phyloP scores from a whole-genome alignment of 2,888 invertebrate genomes.

The Pilophorus perplexus region DNA sequence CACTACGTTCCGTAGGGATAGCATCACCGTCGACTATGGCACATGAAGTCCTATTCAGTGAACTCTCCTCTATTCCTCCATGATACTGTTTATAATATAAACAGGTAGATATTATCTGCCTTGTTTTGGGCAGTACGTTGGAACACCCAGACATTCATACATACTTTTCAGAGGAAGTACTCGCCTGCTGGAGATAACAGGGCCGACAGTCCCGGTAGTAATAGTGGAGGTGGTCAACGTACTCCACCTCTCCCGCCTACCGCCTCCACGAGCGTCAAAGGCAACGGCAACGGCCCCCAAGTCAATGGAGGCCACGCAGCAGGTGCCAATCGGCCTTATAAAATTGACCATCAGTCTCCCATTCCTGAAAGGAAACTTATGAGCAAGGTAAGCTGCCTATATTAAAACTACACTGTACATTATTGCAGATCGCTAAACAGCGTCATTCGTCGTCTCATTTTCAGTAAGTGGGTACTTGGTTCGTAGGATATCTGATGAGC shows the following conservation, averaged over 20 bases:
- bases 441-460: too few relatives aligned
- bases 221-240: conserved; percentile 50
- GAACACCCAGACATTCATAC: not conserved
- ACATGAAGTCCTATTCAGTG: too few relatives aligned
- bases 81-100: too few relatives aligned
- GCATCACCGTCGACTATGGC: too few relatives aligned
- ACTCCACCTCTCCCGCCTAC: conserved; percentile 58
- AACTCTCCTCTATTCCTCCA: too few relatives aligned
- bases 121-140: too few relatives aligned
- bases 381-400: conserved; percentile 68
- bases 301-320: conserved; percentile 39
- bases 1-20: too few relatives aligned
- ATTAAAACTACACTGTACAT: too few relatives aligned
- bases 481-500: too few relatives aligned
- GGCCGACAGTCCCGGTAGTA: conserved; percentile 54
- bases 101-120: too few relatives aligned
- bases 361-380: conserved; percentile 90
- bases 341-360: conserved; percentile 89
- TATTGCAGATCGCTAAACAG: too few relatives aligned
- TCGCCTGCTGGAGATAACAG: conserved; percentile 56
- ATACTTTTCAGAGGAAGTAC: conserved; percentile 73
- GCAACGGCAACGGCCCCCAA: conserved; percentile 50
- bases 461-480: too few relatives aligned
- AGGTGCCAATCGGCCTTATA: conserved; percentile 52
- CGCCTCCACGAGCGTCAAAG: conserved; percentile 62